These are phyloP conservation scores for Oryzias dopingdopingensis DNA, from an alignment of 2,797 vertebrate species.

Conservation along the genomic window DNA sequence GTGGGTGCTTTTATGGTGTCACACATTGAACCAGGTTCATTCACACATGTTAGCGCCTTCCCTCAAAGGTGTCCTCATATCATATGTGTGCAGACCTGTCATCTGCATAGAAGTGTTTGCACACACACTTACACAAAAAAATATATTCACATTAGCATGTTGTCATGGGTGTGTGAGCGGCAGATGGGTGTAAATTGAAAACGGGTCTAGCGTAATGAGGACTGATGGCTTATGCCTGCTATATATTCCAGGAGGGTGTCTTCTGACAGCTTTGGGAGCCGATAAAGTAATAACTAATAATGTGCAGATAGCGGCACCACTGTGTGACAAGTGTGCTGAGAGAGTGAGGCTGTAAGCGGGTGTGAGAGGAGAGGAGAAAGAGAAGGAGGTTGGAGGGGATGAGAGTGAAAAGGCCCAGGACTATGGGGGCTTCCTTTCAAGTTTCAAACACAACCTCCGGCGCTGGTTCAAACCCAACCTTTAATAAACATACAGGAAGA, in stretches of 20 bases:
- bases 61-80: slow-evolving; percentile 76
- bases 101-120: slow-evolving; percentile 54
- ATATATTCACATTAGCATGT: slow-evolving; percentile 69
- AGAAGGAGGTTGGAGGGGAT: slow-evolving; percentile 29
- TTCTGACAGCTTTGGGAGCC: slow-evolving; percentile 81
- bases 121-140: slow-evolving; percentile 21
- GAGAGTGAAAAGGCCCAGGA: slow-evolving; percentile 34
- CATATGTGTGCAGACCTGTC: slow-evolving; percentile 69
- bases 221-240: slow-evolving; percentile 78
- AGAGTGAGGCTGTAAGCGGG: slow-evolving; percentile 44
- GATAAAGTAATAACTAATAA: slow-evolving; percentile 84
- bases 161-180: slow-evolving; percentile 69
- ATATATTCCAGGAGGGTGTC: slow-evolving; percentile 78
- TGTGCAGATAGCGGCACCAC: slow-evolving; percentile 75
- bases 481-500: slow-evolving; percentile 79
- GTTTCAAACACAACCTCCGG: slow-evolving; percentile 79
- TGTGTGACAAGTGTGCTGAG: slow-evolving; percentile 75
- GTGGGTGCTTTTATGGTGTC: slow-evolving; percentile 66
- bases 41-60: slow-evolving; percentile 58
- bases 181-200: slow-evolving; percentile 73
- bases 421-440: slow-evolving; percentile 77
- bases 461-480: slow-evolving; percentile 80
- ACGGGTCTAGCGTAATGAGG: slow-evolving; percentile 76
- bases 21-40: slow-evolving; percentile 64
- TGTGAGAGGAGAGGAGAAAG: slow-evolving; percentile 17